phyloP scores from a whole-genome alignment of 2,113 vertebrate species.

The Felis catus region F.catus_Fca126_mat1.0 CM031420.1:12796501-12797000 shows the following conservation, averaged over 20 bases:
- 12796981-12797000: no score
- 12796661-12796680: not conserved
- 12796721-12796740: not conserved
- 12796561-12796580: not conserved
- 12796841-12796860: not conserved
- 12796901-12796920: not conserved
- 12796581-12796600: not conserved
- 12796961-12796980: not conserved
- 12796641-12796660: not conserved
- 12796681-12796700: not conserved
- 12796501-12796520: not conserved
- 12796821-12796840: not conserved
- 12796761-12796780: not conserved
- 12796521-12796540: not conserved
- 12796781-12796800: not conserved
- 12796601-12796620: not conserved
- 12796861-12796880: not conserved
- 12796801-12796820: fast-evolving
- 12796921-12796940: not conserved
- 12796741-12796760: no score
- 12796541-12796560: not conserved
- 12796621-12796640: not conserved
- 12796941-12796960: not conserved
- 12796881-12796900: not conserved
- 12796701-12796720: not conserved